Evolutionary conservation across 2,113 vertebrate genomes (phyloP).

Genomic region (Lepus americanus): DNA sequence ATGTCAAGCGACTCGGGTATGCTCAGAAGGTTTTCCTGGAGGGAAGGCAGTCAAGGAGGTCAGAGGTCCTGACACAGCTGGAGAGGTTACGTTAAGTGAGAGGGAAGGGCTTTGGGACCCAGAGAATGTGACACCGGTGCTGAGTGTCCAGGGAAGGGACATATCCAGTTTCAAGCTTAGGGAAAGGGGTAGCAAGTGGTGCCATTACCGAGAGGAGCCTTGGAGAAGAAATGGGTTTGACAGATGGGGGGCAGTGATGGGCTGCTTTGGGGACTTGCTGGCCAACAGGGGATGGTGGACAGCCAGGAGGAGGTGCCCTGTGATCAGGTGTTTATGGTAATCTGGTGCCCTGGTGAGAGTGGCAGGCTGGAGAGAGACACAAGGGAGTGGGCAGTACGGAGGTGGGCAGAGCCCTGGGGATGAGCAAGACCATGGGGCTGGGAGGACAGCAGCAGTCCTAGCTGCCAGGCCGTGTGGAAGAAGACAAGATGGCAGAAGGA

Average conservation of each 20-base stretch:
- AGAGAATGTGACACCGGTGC: not conserved
- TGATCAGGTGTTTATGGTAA: too few relatives aligned
- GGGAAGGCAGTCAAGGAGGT: not conserved
- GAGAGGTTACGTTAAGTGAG: not conserved
- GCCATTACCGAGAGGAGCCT: not conserved
- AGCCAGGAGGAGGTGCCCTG: not conserved
- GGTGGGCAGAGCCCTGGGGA: not conserved
- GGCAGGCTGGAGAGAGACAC: not conserved
- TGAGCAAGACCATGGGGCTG: not conserved
- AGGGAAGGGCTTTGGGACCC: not conserved
- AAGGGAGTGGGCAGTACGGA: not conserved
- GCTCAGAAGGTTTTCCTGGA: too few relatives aligned
- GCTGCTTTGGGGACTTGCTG: not conserved
- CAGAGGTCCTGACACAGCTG: accelerated
- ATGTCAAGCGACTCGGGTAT: not conserved
- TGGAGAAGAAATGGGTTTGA: not conserved
- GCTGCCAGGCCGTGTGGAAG: not conserved
- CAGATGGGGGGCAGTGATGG: not conserved
- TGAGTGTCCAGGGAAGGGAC: not conserved
- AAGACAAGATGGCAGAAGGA: not conserved
- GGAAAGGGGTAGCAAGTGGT: not conserved
- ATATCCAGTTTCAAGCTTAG: not conserved
- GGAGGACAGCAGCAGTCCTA: too few relatives aligned
- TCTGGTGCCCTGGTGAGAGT: not conserved
- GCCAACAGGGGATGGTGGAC: too few relatives aligned